Conservation (phyloP, 2,888 invertebrate species). For the Lycia hirtaria region DNA sequence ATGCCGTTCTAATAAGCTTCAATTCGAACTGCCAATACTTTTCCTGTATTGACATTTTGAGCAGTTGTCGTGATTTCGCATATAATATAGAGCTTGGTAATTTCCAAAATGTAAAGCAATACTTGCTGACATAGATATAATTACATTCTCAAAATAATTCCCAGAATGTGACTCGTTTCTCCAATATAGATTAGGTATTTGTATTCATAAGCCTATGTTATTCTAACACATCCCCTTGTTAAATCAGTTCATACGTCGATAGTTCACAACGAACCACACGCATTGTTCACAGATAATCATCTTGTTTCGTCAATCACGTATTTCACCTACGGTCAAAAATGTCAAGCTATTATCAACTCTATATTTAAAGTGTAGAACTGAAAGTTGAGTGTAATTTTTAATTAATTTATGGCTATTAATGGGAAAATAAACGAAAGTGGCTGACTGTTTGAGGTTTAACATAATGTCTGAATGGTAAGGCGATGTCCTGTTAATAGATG, state of each 20-base stretch:
- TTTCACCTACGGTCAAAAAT: slow-evolving; percentile 54
- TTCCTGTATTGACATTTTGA: too few species aligned
- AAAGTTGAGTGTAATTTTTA: slow-evolving; percentile 12
- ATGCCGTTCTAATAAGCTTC: too few species aligned
- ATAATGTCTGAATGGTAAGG: slow-evolving; percentile 57
- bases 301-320: slow-evolving; percentile 71
- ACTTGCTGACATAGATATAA: too few species aligned
- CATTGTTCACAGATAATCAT: slow-evolving; percentile 78
- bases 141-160: too few species aligned
- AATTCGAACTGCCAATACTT: too few species aligned
- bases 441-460: slow-evolving; percentile 54
- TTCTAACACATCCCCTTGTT: slow-evolving; percentile 53
- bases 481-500: slow-evolving; percentile 38
- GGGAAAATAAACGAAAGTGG: slow-evolving; percentile 58
- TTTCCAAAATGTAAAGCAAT: too few species aligned
- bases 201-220: slow-evolving; percentile 42
- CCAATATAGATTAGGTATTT: slow-evolving; percentile 27
- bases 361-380: slow-evolving; percentile 12
- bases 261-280: slow-evolving; percentile 71
- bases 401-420: slow-evolving; percentile 54
- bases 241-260: slow-evolving; percentile 58
- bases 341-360: slow-evolving; percentile 17
- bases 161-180: too few species aligned
- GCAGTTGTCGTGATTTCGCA: too few species aligned
- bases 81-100: too few species aligned